phyloP scores from a whole-genome alignment of 2,797 vertebrate genomes.

The Bradypodion ventrale region DNA sequence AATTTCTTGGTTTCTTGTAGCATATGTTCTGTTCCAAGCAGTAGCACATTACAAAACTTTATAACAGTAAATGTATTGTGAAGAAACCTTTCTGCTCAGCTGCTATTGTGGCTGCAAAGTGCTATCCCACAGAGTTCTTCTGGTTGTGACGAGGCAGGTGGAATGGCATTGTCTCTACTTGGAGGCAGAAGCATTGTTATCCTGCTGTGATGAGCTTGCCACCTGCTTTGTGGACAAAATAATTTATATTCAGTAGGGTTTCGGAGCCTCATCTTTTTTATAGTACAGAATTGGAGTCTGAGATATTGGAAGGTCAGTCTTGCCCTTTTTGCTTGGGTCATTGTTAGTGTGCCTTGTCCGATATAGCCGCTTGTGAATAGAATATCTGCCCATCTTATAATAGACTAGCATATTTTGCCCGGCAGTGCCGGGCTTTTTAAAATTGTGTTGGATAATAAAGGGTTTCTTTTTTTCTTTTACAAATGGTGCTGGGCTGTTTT shows the following conservation, averaged over 20 bases:
- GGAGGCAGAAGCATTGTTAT: not conserved
- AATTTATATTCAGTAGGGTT: not conserved
- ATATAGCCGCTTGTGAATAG: not conserved
- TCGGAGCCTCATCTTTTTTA: not conserved
- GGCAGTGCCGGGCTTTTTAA: too few relatives aligned
- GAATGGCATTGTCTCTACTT: not conserved
- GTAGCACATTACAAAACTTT: not conserved
- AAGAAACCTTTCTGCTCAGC: not conserved
- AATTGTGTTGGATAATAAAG: too few relatives aligned
- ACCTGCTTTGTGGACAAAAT: not conserved
- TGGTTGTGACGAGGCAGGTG: slow-evolving; percentile 6
- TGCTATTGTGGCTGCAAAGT: slow-evolving; percentile 1
- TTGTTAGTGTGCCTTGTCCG: not conserved
- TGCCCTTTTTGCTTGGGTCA: not conserved
- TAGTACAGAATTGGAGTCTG: not conserved
- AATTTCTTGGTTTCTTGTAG: not conserved
- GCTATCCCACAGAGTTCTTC: not conserved
- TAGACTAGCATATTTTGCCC: too few relatives aligned
- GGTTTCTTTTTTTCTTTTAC: too few relatives aligned
- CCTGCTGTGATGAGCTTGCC: slow-evolving; percentile 14
- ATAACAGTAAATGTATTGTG: not conserved
- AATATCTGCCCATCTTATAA: not conserved
- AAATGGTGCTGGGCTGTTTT: too few relatives aligned
- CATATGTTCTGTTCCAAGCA: not conserved
- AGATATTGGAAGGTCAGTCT: not conserved